Base-by-base conservation (phyloP, 2,797 vertebrate genomes). In the Fratercula arctica region DNA sequence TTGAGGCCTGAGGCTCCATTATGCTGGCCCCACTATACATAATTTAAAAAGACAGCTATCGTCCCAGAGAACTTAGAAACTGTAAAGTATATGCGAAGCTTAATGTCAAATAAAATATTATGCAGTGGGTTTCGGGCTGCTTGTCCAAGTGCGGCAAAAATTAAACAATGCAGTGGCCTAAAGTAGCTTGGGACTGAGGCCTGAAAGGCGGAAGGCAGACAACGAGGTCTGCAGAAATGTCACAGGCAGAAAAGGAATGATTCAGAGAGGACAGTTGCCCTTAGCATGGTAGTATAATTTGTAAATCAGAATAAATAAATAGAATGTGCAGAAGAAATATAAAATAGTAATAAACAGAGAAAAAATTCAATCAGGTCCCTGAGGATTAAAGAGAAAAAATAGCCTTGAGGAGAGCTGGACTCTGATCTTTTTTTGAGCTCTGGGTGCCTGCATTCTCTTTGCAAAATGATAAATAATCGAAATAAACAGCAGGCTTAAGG, bases 401-500 rank as follows among this genome's bases (percentile, higher is more conserved):
- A 85, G 67, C 63, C 76, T 66, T 63, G 54, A 7, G 9, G 61
- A 79, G 74, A 92, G 60, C 33, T 85, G 43, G 66, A 68, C 77
- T 89, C 76, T 93, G 76, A 95, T 96, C 82, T 94, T 91, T 91
- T 93, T 75, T 76, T 74, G 76, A 90, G 80, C 53, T 78, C 70
- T 72, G 21, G 2, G 4, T 76, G 78, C 51, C 54, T 87, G 19
- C 14, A 11, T 94, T 91, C 43, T 64, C 70, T 93, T 93, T 93
- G 67, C 60, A 80, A 95, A 91, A 86, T 88, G 20, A 95, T 90
- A 91, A 97, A 95, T 88, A 96, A 95, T 94, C 56, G 1, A 96
- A 95, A 93, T 86, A 94, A 96, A 80, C 14, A 85, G 15, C 31
- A 85, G 48, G 76, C 46, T 69, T 89, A 66, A 87, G 69, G 73